Conservation (phyloP, 2,113 vertebrate species). For the Aldabrachelys gigantea region DNA sequence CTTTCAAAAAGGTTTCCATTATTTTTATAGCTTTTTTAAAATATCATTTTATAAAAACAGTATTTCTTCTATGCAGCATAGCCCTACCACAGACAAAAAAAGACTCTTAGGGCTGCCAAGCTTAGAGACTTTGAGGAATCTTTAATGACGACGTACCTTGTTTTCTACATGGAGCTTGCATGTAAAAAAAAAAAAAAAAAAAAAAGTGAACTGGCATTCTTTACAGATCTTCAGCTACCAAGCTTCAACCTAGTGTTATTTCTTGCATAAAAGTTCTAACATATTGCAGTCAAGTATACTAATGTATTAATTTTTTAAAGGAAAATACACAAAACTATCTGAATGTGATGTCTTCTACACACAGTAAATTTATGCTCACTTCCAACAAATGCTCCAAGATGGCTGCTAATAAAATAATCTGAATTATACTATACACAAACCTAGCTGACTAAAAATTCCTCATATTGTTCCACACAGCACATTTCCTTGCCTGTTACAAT, state of each 20-base stretch:
- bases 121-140: conserved; percentile 50
- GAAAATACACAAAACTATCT: conserved; percentile 48
- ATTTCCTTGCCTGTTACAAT: conserved; percentile 25
- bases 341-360: conserved; percentile 42
- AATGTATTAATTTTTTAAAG: conserved; percentile 42
- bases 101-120: conserved; percentile 62
- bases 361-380: conserved; percentile 36
- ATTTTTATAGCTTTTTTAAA: conserved; percentile 33
- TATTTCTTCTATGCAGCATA: conserved; percentile 17
- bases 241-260: conserved; percentile 54
- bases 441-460: conserved; percentile 59
- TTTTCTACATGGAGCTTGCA: conserved; percentile 70
- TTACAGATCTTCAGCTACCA: conserved; percentile 56
- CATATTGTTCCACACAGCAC: conserved; percentile 24
- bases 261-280: conserved; percentile 57
- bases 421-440: background rate
- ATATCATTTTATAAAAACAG: conserved; percentile 50
- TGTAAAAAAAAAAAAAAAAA: conserved; percentile 26
- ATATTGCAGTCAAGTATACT: conserved; percentile 33
- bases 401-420: conserved; percentile 5
- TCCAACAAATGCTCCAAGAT: conserved; percentile 49
- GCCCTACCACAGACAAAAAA: conserved; percentile 29
- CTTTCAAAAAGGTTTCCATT: conserved; percentile 12
- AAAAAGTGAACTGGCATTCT: conserved; percentile 52
- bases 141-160: conserved; percentile 61